Conservation (phyloP, 2,797 vertebrate genomes). For the Rhinophrynus dorsalis region DNA sequence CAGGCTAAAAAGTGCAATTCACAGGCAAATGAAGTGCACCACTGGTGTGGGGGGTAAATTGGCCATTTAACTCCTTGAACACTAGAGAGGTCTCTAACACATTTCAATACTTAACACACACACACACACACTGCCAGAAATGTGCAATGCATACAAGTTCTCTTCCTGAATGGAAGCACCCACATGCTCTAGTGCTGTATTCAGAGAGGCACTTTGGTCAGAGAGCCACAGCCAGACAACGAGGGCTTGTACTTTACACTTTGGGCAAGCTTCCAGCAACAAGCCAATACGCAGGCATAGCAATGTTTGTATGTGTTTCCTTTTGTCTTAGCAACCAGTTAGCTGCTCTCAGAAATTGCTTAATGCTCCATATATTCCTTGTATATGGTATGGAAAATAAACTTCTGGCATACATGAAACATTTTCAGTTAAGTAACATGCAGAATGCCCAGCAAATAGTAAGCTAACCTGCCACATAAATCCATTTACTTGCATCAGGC, state of each 20-base stretch:
- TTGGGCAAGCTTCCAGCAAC: constrained; percentile 19
- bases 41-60: too few relatives aligned
- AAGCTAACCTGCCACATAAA: neutral
- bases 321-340: constrained; percentile 18
- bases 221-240: neutral
- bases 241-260: constrained; percentile 25
- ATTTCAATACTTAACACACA: too few relatives aligned
- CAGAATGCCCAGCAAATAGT: neutral
- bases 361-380: neutral
- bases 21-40: too few relatives aligned
- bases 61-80: too few relatives aligned
- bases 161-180: too few relatives aligned
- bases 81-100: too few relatives aligned
- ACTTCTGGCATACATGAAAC: neutral
- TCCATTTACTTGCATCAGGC: too few relatives aligned
- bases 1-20: too few relatives aligned
- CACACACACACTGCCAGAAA: too few relatives aligned
- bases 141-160: too few relatives aligned
- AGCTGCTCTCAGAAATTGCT: neutral
- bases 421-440: neutral
- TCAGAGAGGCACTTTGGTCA: neutral
- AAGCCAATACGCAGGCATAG: neutral
- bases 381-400: neutral
- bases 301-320: constrained; percentile 14
- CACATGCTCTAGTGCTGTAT: too few relatives aligned